These are phyloP conservation scores for Tetranychus piercei DNA, from an alignment of 2,888 invertebrate species.

Conservation along the genomic window DNA sequence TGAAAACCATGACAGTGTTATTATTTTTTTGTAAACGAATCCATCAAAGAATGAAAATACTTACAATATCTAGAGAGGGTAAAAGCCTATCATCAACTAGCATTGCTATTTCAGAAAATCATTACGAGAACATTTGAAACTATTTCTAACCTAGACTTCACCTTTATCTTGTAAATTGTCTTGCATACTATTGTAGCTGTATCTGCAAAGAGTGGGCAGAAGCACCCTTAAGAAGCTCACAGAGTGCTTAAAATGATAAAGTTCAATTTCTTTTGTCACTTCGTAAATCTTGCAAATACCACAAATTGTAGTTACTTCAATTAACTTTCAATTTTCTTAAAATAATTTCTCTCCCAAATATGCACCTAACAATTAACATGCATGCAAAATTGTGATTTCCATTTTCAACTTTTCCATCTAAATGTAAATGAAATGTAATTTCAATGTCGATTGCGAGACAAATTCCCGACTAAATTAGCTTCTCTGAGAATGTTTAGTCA, in stretches of 20 bases:
- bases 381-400: not conserved
- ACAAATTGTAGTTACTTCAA: not conserved
- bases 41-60: too few relatives aligned
- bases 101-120: too few relatives aligned
- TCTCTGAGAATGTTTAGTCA: not conserved
- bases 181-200: too few relatives aligned
- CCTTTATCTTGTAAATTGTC: too few relatives aligned
- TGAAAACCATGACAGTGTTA: too few relatives aligned
- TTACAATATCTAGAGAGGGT: too few relatives aligned
- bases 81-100: too few relatives aligned
- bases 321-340: not conserved
- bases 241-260: not conserved
- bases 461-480: not conserved
- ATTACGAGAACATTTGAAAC: too few relatives aligned
- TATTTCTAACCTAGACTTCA: too few relatives aligned
- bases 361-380: not conserved
- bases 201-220: not conserved
- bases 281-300: not conserved
- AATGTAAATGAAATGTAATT: not conserved
- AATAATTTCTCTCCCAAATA: not conserved
- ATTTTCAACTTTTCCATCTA: not conserved
- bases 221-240: not conserved
- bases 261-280: not conserved
- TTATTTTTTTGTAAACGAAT: too few relatives aligned
- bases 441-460: not conserved